phyloP scores from a whole-genome alignment of 2,113 vertebrate species.

The Gyps fulvus region DNA sequence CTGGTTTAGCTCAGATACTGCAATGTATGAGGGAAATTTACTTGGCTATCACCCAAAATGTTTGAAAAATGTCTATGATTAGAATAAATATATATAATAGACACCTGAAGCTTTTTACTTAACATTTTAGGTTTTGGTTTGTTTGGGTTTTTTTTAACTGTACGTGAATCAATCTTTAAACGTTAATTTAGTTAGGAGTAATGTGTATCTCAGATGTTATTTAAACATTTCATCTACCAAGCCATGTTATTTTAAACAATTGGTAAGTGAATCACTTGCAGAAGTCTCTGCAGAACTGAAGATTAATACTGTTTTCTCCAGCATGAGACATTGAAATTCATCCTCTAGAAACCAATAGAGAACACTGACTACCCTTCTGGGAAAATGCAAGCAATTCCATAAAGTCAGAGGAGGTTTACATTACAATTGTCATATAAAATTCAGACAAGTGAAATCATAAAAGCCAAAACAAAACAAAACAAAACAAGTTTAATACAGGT shows the following conservation, averaged over 20 bases:
- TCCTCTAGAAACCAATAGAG: neutral
- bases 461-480: neutral
- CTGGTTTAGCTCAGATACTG: neutral
- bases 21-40: neutral
- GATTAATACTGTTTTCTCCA: constrained; percentile 37
- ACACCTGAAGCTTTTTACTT: neutral
- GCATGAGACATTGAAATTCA: constrained; percentile 26
- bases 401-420: neutral
- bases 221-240: constrained; percentile 45
- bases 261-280: constrained; percentile 14
- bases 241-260: constrained; percentile 44
- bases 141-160: neutral
- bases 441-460: neutral
- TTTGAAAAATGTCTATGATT: neutral
- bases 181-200: constrained; percentile 15
- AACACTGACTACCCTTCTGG: neutral
- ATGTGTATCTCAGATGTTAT: constrained; percentile 45
- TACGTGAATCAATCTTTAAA: constrained; percentile 44
- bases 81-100: neutral
- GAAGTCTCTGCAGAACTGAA: constrained; percentile 26
- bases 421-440: neutral
- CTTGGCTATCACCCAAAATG: neutral
- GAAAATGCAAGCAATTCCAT: neutral
- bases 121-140: neutral
- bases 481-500: neutral